These are phyloP conservation scores for Palythoa grandiflora DNA, from an alignment of 92 coral and sea anemone genomes.

Conservation along the genomic window DNA sequence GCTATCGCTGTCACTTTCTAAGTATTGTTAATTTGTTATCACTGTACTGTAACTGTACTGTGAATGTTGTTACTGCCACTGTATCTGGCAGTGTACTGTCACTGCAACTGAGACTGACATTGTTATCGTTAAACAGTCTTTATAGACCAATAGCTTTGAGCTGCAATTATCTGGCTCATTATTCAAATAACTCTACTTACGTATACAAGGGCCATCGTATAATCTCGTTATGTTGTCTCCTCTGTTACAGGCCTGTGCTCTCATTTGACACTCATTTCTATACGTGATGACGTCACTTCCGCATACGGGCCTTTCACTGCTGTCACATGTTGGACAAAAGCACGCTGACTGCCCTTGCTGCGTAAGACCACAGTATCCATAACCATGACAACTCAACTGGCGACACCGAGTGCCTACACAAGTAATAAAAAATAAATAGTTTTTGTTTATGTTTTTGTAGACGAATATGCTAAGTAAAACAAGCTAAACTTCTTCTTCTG, in stretches of 20 bases:
- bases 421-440: background rate
- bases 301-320: conserved; percentile 81
- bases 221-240: conserved; percentile 76
- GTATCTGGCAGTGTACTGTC: too few species aligned
- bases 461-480: too few species aligned
- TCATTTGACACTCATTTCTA: conserved; percentile 82
- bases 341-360: conserved; percentile 77
- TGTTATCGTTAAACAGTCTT: too few species aligned
- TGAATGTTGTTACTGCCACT: too few species aligned
- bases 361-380: conserved; percentile 84
- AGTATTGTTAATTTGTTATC: too few species aligned
- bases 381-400: conserved; percentile 67
- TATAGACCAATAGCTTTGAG: too few species aligned
- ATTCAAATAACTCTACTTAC: conserved; percentile 64
- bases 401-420: conserved; percentile 78
- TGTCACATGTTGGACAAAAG: conserved; percentile 89
- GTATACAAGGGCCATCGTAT: conserved; percentile 92
- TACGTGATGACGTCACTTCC: conserved; percentile 93
- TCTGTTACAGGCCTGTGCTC: conserved; percentile 88
- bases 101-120: too few species aligned
- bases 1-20: too few species aligned
- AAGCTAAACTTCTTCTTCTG: too few species aligned
- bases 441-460: too few species aligned
- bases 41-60: too few species aligned
- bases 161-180: background rate